Conservation (phyloP, 2,113 vertebrate genomes). For the Nesogale talazaci region DNA sequence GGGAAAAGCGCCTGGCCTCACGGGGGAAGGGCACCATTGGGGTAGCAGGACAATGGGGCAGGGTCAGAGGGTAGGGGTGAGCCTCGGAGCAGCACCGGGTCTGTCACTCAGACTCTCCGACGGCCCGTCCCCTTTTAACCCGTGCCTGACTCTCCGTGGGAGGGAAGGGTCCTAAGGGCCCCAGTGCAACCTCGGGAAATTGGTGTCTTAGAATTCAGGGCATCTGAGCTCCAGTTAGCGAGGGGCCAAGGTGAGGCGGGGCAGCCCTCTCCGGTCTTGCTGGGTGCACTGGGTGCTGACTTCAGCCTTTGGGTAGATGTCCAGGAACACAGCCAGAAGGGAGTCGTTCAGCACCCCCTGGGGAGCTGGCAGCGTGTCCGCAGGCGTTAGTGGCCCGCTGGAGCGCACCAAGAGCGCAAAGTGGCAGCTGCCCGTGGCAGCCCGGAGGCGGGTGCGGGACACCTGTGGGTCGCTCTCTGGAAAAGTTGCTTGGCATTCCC, state of each 20-base stretch:
- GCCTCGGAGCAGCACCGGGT: constrained; percentile 13
- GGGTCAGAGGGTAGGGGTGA: constrained; percentile 75
- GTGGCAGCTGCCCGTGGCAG: not conserved
- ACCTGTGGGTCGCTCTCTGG: not conserved
- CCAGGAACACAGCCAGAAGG: not conserved
- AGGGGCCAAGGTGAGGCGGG: not conserved
- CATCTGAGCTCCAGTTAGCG: not conserved
- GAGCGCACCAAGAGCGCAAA: not conserved
- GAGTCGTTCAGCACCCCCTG: not conserved
- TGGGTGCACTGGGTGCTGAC: not conserved
- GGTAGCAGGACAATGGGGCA: constrained; percentile 40
- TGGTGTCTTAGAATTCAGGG: constrained; percentile 46
- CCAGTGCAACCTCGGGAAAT: not conserved
- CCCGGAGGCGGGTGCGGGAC: not conserved
- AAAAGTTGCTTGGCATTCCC: not conserved
- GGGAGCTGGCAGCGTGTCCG: not conserved
- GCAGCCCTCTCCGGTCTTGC: not conserved
- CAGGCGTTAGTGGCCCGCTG: not conserved
- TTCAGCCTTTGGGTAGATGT: not conserved
- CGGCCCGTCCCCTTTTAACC: not conserved
- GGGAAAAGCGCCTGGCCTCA: constrained; percentile 54
- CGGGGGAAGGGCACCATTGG: constrained; percentile 36
- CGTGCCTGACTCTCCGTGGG: not conserved
- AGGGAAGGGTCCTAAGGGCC: not conserved
- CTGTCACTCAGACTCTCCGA: constrained; percentile 33